Base-by-base conservation (phyloP, 2,888 invertebrate genomes). In the Campoplex capitator region DNA sequence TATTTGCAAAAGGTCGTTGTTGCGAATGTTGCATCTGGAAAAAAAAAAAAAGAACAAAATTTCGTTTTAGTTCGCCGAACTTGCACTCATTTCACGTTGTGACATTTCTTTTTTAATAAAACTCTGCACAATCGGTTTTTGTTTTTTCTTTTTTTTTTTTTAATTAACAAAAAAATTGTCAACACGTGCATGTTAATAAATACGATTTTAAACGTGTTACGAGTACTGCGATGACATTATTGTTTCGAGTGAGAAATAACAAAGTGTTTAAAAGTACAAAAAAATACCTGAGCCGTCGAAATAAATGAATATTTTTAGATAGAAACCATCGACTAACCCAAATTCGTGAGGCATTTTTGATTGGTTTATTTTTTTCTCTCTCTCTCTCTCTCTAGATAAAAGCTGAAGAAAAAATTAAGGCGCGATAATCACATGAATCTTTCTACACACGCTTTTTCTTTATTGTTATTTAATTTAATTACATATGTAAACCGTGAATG, bases 381-480 rank as follows among this genome's bases (percentile, higher is more conserved):
- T 23, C 23, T 23, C 8, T 56, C 7, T 11, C 65, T 38, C 35
- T 16, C 32, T 32, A 32, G 28, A 18, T n/a, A 32, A 32, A n/a
- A 23, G 42, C 42, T 42, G 38, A 42, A 1, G 56, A 56, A n/a
- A 38, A 58, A 28, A 56, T 56, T 58, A 74, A 42, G 23, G 8
- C 70, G 23, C 7, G 23, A 70, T 8, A 48, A 23, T 13, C 3
- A 18, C 9, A 18, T 6, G 32, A 48, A 35, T 65, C 35, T 51
- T 45, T 48, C n/a, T 42, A 65, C 28, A n/a, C 42, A 35, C 76
- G 65, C n/a, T 6, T 51, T 32, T n/a, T 35, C 65, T 65, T 76
- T 76, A 76, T 76, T 76, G 35, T 9, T 35, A 54, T 65, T 48
- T 51, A 51, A 38, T 65, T 65, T 51, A 51, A 48, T 48, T 76